phyloP scores from a whole-genome alignment of 2,797 vertebrate species.

The Pangasius sanitwongsei region DNA sequence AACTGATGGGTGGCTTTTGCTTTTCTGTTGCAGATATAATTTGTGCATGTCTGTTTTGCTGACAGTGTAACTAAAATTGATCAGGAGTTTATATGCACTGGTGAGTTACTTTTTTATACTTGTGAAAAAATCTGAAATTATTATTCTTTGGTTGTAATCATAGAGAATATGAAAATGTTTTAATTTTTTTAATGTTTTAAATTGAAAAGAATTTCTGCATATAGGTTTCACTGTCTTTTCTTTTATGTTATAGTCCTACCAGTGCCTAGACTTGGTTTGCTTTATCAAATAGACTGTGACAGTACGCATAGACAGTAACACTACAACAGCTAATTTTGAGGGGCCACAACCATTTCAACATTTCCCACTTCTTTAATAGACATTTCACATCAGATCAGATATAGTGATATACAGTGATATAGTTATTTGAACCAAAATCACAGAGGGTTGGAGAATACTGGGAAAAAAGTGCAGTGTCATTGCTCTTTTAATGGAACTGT shows the following conservation, averaged over 20 bases:
- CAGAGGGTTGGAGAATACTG: neutral
- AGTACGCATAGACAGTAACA: neutral
- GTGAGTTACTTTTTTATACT: neutral
- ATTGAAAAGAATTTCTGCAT: neutral
- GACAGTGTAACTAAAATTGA: neutral
- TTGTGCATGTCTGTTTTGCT: neutral
- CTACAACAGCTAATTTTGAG: neutral
- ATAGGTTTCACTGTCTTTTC: neutral
- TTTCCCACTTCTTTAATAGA: neutral
- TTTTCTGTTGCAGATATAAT: neutral
- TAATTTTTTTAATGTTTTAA: too few relatives aligned
- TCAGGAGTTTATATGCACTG: neutral
- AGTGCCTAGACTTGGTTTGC: neutral
- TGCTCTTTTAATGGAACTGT: neutral
- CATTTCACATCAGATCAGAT: neutral
- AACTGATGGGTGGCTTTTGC: neutral
- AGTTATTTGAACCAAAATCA: neutral
- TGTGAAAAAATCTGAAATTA: neutral
- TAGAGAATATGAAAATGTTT: neutral
- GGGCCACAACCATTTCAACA: neutral
- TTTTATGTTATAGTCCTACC: neutral
- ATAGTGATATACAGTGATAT: neutral
- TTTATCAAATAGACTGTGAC: neutral
- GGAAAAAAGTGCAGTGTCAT: neutral
- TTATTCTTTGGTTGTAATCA: neutral